Evolutionary conservation across 1,140 invertebrate species (phyloP), one percentile per base, ranked within the genome.

Genomic region (Ooceraea biroi): DNA sequence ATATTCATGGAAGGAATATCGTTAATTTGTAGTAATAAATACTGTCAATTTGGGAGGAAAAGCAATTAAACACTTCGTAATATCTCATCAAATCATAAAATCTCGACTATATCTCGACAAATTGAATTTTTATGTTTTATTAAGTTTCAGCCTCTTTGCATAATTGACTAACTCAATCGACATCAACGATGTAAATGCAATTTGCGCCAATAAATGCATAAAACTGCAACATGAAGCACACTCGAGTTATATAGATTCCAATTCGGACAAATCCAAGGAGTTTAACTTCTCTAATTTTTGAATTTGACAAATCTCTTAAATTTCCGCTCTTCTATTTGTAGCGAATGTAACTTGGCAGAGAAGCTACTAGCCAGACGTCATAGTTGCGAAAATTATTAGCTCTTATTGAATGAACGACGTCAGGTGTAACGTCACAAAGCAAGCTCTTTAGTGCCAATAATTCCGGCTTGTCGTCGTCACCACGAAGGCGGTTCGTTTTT

Each of bases 391-490:
- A 65, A 77, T 22, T 65, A 76, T 77, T 52, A 58, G 44, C 73
- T 50, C n/a, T 25, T 65, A 58, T 8, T 48, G n/a, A 48, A 77
- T 3, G 25, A 27, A 63, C 7, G 44, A 76, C 58, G 58, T 77
- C 73, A 77, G 44, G 12, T 48, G n/a, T n/a, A 8, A 63, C 73
- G 58, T 65, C 58, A 76, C n/a, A 10, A 60, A 4, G 44, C 19
- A n/a, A 50, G 19, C 58, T n/a, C 22, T 27, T 77, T 65, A 52
- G 30, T 52, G 73, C 73, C 73, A 77, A 77, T 77, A 73, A 44
- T 52, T 36, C 25, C 44, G 44, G 63, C 27, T 50, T 50, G 19
- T 52, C 58, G 27, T 52, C 58, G 44, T 76, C 58, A 76, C 25
- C 27, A 25, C 27, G 22, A 48, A 50, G 12, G n/a, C n/a, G 11